Base-by-base conservation (phyloP, 2,113 vertebrate genomes). In the Sapajus apella region DNA sequence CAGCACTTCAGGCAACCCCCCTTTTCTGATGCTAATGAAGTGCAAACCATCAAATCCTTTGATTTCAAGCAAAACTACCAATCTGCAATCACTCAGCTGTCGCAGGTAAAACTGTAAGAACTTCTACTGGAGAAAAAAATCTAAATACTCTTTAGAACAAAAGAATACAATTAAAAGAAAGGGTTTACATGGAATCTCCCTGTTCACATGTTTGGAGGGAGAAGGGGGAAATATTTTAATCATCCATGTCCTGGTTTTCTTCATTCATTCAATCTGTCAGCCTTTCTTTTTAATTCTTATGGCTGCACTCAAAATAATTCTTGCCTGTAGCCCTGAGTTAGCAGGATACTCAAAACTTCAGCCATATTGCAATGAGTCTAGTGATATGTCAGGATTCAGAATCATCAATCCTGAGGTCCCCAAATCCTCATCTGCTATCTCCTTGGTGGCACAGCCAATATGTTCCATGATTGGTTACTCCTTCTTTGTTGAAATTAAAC, bases 1-100 rank as follows among this genome's bases (percentile, higher is more conserved):
- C 96, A 95, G 83, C 72, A 94, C 37, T 3, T 92, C 70, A 84
- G 92, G 85, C 79, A 75, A 11, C 94, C 80, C 94, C 94, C 95
- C 88, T 95, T 98, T 98, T 98, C 95, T 97, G 76, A 98, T 98
- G 97, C 94, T 98, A 98, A 98, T 98, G 70, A 14, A 97, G 84
- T 98, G 98, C 98, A 98, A 98, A 97, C 96, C 98, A 96, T 76
- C 79, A 94, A 98, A 93, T 87, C 87, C 90, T 92, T 86, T 90
- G 88, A 95, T 97, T 98, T 93, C 87, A 80, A 82, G 95, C 95
- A 98, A 95, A 95, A 97, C 18, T 97, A 90, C 96, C 97, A 87
- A 92, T 90, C 81, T 97, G 93, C 96, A 90, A 90, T 97, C 96
- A 94, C 56, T 97, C 89, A 52, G 73, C 82, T 96, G 47, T 91